A percentile compares a stretch with the other conserved stretches of the same genome.
phyloP scores from a whole-genome alignment of 1,140 invertebrate genomes.

The Aphis craccivora region DNA sequence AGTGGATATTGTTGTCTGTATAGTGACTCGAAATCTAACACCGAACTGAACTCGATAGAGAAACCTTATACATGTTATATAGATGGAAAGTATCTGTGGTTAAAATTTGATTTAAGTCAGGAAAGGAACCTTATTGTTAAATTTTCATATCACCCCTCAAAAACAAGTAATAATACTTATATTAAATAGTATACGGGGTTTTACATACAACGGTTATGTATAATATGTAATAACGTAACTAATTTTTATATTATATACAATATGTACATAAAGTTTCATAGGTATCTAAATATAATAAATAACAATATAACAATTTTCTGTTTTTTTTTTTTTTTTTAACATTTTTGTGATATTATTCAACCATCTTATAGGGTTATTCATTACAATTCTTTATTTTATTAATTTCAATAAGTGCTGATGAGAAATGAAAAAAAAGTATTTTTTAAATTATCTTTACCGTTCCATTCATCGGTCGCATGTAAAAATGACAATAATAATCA shows the following conservation, averaged over 20 bases:
- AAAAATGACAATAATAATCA: not conserved
- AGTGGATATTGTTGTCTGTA: not conserved
- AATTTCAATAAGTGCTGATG: not conserved
- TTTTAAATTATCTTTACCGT: too few species aligned
- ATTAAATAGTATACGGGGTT: not conserved
- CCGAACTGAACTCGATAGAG: not conserved
- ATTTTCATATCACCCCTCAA: not conserved
- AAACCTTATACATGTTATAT: slow-evolving; percentile 7
- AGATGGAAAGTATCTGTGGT: slow-evolving; percentile 7
- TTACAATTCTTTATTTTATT: not conserved
- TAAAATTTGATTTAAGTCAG: not conserved
- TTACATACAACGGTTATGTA: not conserved
- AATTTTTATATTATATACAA: too few species aligned
- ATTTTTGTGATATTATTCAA: not conserved
- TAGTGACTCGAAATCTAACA: not conserved
- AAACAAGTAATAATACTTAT: too few species aligned
- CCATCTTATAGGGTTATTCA: not conserved
- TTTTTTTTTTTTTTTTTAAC: not conserved
- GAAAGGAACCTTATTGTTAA: not conserved
- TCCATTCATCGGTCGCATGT: not conserved
- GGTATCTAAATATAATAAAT: too few species aligned
- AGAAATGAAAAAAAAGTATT: not conserved
- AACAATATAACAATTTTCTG: not conserved
- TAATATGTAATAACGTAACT: not conserved
- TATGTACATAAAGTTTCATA: too few species aligned